Percentiles rank a stretch among this genome's conserved stretches.
Conservation (phyloP, 2,113 vertebrate species). For the Melanostigma gelatinosum region DNA sequence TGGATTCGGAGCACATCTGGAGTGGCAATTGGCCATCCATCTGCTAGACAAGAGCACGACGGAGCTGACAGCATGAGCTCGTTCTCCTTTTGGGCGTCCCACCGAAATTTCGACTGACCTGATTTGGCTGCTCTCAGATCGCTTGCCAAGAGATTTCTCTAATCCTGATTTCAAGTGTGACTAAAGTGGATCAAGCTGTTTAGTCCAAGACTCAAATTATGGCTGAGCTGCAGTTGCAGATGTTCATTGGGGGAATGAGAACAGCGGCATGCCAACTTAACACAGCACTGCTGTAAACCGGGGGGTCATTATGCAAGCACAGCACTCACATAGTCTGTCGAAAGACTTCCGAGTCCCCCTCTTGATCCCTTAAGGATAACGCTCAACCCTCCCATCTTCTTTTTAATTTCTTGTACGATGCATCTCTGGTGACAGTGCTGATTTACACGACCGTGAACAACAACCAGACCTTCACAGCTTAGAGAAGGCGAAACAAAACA, state of each 20-base stretch:
- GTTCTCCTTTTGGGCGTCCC: conserved; percentile 51
- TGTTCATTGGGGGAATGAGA: conserved; percentile 56
- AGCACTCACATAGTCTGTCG: conserved; percentile 50
- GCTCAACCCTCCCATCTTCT: conserved; percentile 1
- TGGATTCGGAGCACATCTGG: conserved; percentile 70
- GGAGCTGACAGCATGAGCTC: conserved; percentile 49
- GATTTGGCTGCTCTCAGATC: conserved; percentile 75
- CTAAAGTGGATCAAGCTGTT: conserved; percentile 80
- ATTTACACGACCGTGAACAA: background rate
- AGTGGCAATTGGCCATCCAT: conserved; percentile 65
- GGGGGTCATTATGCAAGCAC: conserved; percentile 50
- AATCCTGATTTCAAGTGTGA: conserved; percentile 80
- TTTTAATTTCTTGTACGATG: conserved; percentile 1
- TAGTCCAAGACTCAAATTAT: conserved; percentile 70
- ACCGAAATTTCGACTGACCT: conserved; percentile 66
- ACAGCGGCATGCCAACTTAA: conserved; percentile 49
- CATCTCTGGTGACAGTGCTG: background rate
- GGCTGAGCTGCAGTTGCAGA: conserved; percentile 59
- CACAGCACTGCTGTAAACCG: background rate
- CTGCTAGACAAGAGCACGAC: conserved; percentile 46
- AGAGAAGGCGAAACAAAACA: conserved; percentile 1
- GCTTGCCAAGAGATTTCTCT: conserved; percentile 78
- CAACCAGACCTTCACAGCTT: conserved; percentile 24
- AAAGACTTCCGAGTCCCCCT: conserved; percentile 42
- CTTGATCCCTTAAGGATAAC: conserved; percentile 40